Conservation (phyloP, 2,888 invertebrate species). For the Nymphalis c-album region DNA sequence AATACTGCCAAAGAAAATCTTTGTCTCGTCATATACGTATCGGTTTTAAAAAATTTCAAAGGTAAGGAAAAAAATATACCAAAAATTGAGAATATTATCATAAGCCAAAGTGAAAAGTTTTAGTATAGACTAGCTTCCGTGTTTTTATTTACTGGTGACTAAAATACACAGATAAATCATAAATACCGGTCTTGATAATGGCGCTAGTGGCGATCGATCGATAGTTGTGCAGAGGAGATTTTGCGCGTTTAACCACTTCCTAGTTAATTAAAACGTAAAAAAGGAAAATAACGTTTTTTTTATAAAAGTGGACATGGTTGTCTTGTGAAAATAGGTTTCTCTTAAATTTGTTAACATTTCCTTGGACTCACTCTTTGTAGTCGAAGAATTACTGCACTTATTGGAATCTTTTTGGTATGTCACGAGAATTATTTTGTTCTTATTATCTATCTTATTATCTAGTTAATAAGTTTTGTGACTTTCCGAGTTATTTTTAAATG, state of each 20-base stretch:
- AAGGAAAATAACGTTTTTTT: not conserved
- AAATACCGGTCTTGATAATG: conserved; percentile 33
- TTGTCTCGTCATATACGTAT: conserved; percentile 22
- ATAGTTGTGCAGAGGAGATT: conserved; percentile 23
- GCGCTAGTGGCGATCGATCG: conserved; percentile 38
- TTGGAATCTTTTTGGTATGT: conserved; percentile 34
- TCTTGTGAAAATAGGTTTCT: not conserved
- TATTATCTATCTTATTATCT: conserved; percentile 5
- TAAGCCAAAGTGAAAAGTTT: not conserved
- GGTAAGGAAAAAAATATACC: conserved; percentile 15
- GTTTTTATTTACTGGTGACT: not conserved
- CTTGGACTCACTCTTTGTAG: conserved; percentile 8
- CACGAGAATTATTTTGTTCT: conserved; percentile 28
- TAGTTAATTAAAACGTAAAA: not conserved
- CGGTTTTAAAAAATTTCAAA: conserved; percentile 21
- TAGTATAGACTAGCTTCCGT: not conserved
- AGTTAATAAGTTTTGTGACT: not conserved
- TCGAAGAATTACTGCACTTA: conserved; percentile 22
- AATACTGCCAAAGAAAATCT: conserved; percentile 17
- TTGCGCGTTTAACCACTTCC: conserved; percentile 3
- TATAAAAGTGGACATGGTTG: not conserved
- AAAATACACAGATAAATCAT: conserved; percentile 17
- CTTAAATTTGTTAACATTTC: not conserved
- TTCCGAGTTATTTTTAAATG: not conserved
- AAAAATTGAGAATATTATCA: not conserved